These are phyloP conservation scores for Stercorarius parasiticus DNA, from an alignment of 2,113 vertebrate genomes.

Conservation along the genomic window DNA sequence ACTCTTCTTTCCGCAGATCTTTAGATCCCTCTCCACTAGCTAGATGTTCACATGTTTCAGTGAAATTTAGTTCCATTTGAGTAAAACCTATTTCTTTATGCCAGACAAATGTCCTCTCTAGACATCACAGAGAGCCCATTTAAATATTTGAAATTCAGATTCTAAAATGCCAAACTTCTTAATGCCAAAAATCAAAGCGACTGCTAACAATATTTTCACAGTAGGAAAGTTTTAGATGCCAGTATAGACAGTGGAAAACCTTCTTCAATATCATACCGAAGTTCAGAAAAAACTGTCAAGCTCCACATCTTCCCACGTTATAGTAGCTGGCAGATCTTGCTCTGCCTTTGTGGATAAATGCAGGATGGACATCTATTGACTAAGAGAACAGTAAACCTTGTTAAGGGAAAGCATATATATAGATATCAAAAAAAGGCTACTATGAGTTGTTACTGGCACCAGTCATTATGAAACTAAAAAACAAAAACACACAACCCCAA, in stretches of 20 bases:
- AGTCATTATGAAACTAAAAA: background rate
- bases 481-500: background rate
- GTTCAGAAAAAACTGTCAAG: background rate
- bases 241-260: background rate
- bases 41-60: background rate
- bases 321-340: background rate
- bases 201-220: constrained; percentile 3
- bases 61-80: background rate
- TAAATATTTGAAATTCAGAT: background rate
- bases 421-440: background rate
- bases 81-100: background rate
- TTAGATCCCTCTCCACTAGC: background rate
- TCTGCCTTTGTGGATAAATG: background rate
- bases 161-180: background rate
- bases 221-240: background rate
- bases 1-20: background rate
- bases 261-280: background rate
- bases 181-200: background rate
- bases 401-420: background rate
- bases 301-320: background rate
- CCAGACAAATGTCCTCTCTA: background rate
- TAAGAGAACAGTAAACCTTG: background rate
- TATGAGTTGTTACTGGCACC: background rate
- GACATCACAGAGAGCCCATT: background rate
- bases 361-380: background rate